Conservation (phyloP, 2,113 vertebrate species). For the Rhinichthys klamathensis region DNA sequence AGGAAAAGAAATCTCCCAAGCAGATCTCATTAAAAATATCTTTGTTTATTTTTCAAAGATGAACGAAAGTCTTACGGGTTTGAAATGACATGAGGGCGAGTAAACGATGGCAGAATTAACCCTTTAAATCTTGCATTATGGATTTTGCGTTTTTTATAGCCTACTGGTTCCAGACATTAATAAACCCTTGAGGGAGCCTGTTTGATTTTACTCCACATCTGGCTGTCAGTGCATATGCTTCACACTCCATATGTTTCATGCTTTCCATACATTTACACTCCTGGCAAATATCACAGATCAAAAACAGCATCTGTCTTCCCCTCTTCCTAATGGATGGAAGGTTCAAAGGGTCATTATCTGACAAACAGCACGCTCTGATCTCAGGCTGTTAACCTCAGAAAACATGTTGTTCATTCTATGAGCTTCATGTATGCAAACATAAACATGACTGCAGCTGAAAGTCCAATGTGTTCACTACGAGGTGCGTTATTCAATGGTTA, state of each 20-base stretch:
- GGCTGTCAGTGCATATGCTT: constrained; percentile 6
- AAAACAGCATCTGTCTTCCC: constrained; percentile 19
- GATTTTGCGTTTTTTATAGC: neutral
- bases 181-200: neutral
- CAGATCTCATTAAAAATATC: too few relatives aligned
- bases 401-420: constrained; percentile 34
- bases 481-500: neutral
- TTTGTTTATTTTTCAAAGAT: too few relatives aligned
- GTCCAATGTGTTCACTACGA: neutral
- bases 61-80: too few relatives aligned
- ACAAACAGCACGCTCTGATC: constrained; percentile 22
- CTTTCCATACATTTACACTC: constrained; percentile 27
- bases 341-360: constrained; percentile 31
- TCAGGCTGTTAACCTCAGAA: constrained; percentile 22
- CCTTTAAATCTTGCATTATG: neutral
- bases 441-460: neutral
- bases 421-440: constrained; percentile 35
- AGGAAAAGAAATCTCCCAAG: too few relatives aligned
- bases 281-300: constrained; percentile 39
- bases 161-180: neutral
- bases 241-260: constrained; percentile 40
- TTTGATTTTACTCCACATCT: neutral
- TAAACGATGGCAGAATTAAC: too few relatives aligned
- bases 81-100: too few relatives aligned
- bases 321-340: constrained; percentile 18